Evolutionary conservation across 2,797 vertebrate genomes (phyloP), one percentile per base, ranked within the genome.

Genomic region (Lepidocolaptes lacrymiger): DNA sequence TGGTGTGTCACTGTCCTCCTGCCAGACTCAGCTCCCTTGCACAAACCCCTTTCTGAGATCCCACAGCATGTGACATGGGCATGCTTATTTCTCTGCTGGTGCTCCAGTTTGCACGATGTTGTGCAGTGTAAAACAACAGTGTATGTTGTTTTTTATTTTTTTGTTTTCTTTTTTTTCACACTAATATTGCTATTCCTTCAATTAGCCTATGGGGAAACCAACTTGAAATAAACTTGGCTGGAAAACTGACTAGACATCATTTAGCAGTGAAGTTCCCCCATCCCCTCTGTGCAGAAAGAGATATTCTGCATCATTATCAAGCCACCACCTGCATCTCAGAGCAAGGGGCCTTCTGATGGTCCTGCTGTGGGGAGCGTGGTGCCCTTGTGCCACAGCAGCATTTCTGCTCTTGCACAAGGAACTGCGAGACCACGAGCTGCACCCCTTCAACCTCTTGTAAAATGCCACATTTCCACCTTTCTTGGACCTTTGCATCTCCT

Each of bases 211-310:
- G 4, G 30, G 91, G 49, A 91, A 32, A 4, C 6, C 52, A 77
- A 77, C 16, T 49, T 61, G 58, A 56, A 95, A 91, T 91, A 88
- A 93, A 90, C 18, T 73, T 48, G 14, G 24, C 20, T 58, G 52
- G 62, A 72, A 67, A 90, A 83, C 7, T 22, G 44, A 39, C 37
- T 64, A 6, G 58, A 6, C 1, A 1, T 82, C 9, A 12, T 56
- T 59, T 61, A 44, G 46, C 43, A 73, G 69, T 27, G 54, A 61
- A 9, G 20, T 77, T 77, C 10, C 36, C 12, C 7, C 44, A 30
- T 39, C 19, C 30, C 4, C 7, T 85, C 34, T 71, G 64, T 37
- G 41, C 14, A 67, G 48, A 66, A 54, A 12, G 58, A 66, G 48
- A 36, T 2, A n/a, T 19, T 44, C 26, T 89, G 67, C 22, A 71